Conservation (phyloP, 2,797 vertebrate species). For the Semotilus atromaculatus region DNA sequence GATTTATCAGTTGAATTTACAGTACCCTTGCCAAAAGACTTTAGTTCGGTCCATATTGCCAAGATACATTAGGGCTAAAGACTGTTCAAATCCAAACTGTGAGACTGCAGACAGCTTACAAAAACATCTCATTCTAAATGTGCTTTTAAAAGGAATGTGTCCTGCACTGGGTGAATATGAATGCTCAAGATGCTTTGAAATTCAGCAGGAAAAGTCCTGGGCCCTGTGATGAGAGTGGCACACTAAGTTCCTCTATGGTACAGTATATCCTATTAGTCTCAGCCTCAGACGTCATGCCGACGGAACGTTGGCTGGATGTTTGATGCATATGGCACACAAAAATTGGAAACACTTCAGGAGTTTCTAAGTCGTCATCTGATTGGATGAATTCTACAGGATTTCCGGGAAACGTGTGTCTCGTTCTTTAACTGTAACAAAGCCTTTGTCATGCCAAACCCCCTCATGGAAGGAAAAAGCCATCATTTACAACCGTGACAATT, state of each 20-base stretch:
- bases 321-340: background rate
- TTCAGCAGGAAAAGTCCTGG: background rate
- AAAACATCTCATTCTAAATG: background rate
- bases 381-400: background rate
- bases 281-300: background rate
- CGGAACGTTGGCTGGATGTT: background rate
- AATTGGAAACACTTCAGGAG: background rate
- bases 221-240: background rate
- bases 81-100: background rate
- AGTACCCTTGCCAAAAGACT: slow-evolving; percentile 1
- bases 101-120: background rate
- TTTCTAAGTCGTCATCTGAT: background rate
- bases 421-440: background rate
- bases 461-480: background rate
- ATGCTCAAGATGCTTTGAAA: background rate
- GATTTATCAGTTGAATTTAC: background rate
- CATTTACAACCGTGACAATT: background rate
- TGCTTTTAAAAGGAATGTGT: background rate
- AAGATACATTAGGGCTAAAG: slow-evolving; percentile 2
- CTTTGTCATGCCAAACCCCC: background rate
- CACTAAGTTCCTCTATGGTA: slow-evolving; percentile 1
- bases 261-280: background rate
- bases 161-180: background rate
- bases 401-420: background rate
- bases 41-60: slow-evolving; percentile 13